Evolutionary conservation across 2,797 vertebrate species (phyloP), one percentile per base, ranked within the genome.

Genomic region (Pipistrellus kuhlii): DNA sequence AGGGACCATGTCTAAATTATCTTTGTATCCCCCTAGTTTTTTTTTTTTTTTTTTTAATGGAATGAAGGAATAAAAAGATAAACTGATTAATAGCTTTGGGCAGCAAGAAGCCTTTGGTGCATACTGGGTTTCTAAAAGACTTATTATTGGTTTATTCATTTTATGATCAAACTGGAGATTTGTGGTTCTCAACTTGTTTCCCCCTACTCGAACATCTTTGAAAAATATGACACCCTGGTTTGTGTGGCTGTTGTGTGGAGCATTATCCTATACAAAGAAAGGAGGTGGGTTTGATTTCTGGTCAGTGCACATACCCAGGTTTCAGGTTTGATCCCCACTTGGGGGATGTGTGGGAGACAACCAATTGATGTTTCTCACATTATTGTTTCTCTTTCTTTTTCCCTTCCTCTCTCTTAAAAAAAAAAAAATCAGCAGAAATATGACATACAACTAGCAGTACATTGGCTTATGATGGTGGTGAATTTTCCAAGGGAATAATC

Each of bases 51-150:
- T 75, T 80, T 75, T 84, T 48, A 69, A 35, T 62, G 62, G 44
- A 73, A 91, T 62, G 17, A 81, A 91, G 5, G 38, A 95, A 10
- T 91, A 41, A 80, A 75, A 92, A 90, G 86, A 30, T 73, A 71
- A 88, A 84, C n/a, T 87, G 15, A 55, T 57, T 32, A 69, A 41
- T 92, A 81, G 25, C 27, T 87, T 69, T 94, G 62, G 25, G 4
- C 8, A 81, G 3, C 44, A 94, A 81, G 71, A 95, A 85, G 1
- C 9, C 30, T 95, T 80, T 94, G 81, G 75, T 85, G n/a, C 38
- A 62, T 90, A 48, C n/a, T 90, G 25, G 30, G 25, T 90, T 93
- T 92, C 17, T 73, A 55, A 91, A 92, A 93, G 69, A 69, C 53
- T 35, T 64, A 10, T 90, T 48, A 12, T 32, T 94, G 18, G 21